Evolutionary conservation across 2,113 vertebrate genomes (phyloP), one percentile per base, ranked within the genome.

Genomic region (Chinchilla lanigera): DNA sequence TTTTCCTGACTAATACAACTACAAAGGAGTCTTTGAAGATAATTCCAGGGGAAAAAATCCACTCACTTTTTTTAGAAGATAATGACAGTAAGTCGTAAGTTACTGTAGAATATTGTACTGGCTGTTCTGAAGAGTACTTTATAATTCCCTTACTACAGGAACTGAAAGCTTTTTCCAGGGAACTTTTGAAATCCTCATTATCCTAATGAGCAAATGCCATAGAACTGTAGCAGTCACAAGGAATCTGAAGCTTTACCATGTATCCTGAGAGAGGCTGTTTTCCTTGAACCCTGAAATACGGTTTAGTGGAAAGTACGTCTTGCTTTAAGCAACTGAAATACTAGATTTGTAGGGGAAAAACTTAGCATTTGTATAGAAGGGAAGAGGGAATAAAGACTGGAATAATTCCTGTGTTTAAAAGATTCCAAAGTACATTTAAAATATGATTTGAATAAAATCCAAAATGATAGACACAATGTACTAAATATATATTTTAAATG

Each of bases 1-100:
- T 97, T 97, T 98, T 97, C 96, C 97, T 97, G 97, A 98, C 97
- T 97, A 98, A 98, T 96, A 96, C 96, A 97, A 97, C 97, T 97
- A 98, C 98, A 98, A 98, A 98, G 97, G 95, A 97, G 96, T 96
- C 97, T 98, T 98, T 98, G 98, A 98, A 97, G 98, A 98, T 98
- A 98, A 97, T 97, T 97, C 94, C 93, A 97, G 95, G 83, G 96
- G 91, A 85, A 78, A 78, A 97, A 96, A 96, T 95, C 93, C 93
- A 95, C 95, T 97, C 90, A 73, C 54, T 91, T 71, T 96, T 88
- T 89, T 16, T 38, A 33, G 35, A 93, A 97, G 95, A 95, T 96
- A 96, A 98, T 98, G 95, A 94, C 96, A 96, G 96, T 58, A 93
- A 87, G 93, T 94, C 44, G 0, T 88, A 98, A 97, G 95, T 97